Percentiles rank a stretch among this genome's conserved stretches.
These are phyloP conservation scores for Semotilus atromaculatus DNA, from an alignment of 2,797 vertebrate species.

Conservation along the genomic window DNA sequence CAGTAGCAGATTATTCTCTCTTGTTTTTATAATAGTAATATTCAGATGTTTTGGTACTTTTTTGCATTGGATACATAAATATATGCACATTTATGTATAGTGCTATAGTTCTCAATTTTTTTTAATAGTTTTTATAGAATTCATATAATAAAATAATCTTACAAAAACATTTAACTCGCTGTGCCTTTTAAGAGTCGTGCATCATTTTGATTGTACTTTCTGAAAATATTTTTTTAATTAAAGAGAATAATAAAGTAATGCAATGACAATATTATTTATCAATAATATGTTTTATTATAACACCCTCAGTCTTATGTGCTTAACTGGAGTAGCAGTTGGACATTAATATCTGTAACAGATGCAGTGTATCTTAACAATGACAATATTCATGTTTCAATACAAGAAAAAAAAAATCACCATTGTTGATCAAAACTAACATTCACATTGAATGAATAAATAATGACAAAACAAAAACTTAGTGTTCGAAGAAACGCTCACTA, in stretches of 20 bases:
- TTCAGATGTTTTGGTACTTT: neutral
- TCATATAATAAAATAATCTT: neutral
- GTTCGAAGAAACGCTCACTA: neutral
- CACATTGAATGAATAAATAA: constrained; percentile 40
- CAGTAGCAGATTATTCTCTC: too few relatives aligned
- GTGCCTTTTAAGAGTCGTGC: neutral
- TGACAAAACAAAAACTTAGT: constrained; percentile 9
- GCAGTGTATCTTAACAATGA: constrained; percentile 9
- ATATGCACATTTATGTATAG: neutral
- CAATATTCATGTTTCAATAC: constrained; percentile 40
- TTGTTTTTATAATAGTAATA: too few relatives aligned
- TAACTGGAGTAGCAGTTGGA: neutral
- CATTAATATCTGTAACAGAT: constrained; percentile 34
- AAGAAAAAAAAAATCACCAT: constrained; percentile 11
- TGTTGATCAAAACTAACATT: constrained; percentile 46
- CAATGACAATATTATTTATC: neutral
- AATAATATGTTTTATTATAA: neutral
- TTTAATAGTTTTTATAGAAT: too few relatives aligned
- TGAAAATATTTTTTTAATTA: neutral
- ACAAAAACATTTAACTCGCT: neutral
- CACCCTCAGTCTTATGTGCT: neutral
- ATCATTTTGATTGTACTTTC: neutral
- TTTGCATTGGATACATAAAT: neutral
- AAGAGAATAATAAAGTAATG: neutral
- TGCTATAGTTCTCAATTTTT: neutral